A percentile compares a stretch with the other conserved stretches of the same genome.
Conservation (phyloP, 2,113 vertebrate genomes). For the Chitala chitala region DNA sequence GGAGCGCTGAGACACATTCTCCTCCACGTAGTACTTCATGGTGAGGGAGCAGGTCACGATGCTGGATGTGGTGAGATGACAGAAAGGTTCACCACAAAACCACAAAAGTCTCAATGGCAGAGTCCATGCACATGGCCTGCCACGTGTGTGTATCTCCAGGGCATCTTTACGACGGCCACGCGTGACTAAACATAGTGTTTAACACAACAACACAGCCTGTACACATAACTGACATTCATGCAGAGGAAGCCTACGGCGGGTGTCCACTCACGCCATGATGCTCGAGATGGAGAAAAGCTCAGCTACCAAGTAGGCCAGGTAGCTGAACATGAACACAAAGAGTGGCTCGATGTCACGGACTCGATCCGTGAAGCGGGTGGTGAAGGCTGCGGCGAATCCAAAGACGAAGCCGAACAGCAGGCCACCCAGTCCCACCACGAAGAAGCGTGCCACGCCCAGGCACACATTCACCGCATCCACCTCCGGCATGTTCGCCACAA, state of each 20-base stretch:
- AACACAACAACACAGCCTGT: too few species aligned
- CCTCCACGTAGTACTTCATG: conserved; percentile 96
- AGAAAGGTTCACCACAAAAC: neutral
- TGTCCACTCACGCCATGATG: conserved; percentile 98
- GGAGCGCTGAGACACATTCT: conserved; percentile 91
- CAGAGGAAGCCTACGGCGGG: too few species aligned
- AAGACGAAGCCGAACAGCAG: conserved; percentile 83
- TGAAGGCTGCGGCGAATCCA: conserved; percentile 91
- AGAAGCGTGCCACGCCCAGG: conserved; percentile 82
- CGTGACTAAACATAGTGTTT: too few species aligned
- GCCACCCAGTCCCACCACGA: conserved; percentile 85
- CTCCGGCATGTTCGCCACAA: conserved; percentile 82
- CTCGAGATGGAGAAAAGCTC: conserved; percentile 92
- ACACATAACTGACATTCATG: too few species aligned
- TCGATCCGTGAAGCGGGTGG: conserved; percentile 89
- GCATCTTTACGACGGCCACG: too few species aligned
- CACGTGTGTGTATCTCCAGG: too few species aligned
- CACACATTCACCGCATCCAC: conserved; percentile 83
- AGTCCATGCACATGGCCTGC: too few species aligned
- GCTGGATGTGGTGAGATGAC: conserved; percentile 54
- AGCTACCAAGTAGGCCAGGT: conserved; percentile 88
- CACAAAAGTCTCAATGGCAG: too few species aligned
- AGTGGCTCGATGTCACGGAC: conserved; percentile 92
- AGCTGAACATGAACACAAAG: conserved; percentile 96
- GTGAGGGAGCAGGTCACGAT: conserved; percentile 90